These are phyloP conservation scores for Xenentodon cancila DNA, from an alignment of 2,797 vertebrate genomes.

Conservation along the genomic window DNA sequence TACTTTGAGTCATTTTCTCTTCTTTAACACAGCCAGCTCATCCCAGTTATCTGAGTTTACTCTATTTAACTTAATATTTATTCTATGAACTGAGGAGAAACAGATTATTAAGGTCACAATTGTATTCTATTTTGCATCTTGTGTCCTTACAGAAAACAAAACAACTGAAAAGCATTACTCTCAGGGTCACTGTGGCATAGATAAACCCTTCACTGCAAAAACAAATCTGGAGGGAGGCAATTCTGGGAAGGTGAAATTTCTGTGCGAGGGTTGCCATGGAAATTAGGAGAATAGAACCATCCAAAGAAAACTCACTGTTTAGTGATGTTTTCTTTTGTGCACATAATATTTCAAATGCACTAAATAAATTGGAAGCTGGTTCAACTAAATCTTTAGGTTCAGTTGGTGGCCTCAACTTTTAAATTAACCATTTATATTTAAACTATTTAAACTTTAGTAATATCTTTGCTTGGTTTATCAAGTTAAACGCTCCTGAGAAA, in stretches of 20 bases:
- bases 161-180: conserved; percentile 16
- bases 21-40: neutral
- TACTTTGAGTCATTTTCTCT: neutral
- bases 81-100: conserved; percentile 1
- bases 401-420: too few relatives aligned
- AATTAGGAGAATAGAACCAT: conserved; percentile 26
- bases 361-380: too few relatives aligned
- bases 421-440: too few relatives aligned
- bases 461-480: too few relatives aligned
- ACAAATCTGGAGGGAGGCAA: conserved; percentile 19
- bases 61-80: neutral
- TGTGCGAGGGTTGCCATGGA: conserved; percentile 18
- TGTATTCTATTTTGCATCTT: conserved; percentile 15
- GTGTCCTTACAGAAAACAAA: conserved; percentile 10
- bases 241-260: conserved; percentile 18
- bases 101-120: neutral
- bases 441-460: too few relatives aligned
- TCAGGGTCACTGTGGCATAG: conserved; percentile 20
- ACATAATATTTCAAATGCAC: neutral
- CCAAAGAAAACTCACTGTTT: conserved; percentile 10
- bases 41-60: conserved; percentile 3
- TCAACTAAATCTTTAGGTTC: too few relatives aligned
- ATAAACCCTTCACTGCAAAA: conserved; percentile 3
- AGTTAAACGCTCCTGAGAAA: too few relatives aligned
- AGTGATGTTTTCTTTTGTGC: conserved; percentile 12